phyloP scores from a whole-genome alignment of 2,797 vertebrate species.

The Sebastes hopkinsi region DNA sequence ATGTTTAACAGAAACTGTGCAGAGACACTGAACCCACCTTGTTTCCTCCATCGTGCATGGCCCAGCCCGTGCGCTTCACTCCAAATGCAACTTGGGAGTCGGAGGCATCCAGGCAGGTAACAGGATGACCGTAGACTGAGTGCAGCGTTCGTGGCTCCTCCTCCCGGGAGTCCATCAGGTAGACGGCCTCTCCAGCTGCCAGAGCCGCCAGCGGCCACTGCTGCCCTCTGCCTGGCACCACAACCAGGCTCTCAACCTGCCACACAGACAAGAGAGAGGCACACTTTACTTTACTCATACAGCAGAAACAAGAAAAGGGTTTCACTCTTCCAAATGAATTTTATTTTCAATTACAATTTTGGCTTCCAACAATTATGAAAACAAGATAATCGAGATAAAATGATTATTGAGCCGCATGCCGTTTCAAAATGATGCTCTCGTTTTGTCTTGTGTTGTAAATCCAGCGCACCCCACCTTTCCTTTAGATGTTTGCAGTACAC shows the following conservation, averaged over 20 bases:
- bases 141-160: conserved; percentile 84
- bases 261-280: neutral
- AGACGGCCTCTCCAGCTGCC: conserved; percentile 87
- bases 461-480: too few species aligned
- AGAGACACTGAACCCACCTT: conserved; percentile 83
- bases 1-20: neutral
- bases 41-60: conserved; percentile 91
- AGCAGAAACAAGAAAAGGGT: too few species aligned
- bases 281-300: neutral
- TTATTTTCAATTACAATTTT: too few species aligned
- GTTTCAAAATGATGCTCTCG: too few species aligned
- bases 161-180: conserved; percentile 83
- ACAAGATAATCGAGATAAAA: too few species aligned
- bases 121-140: conserved; percentile 90
- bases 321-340: too few species aligned
- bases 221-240: conserved; percentile 81
- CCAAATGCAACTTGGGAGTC: conserved; percentile 86
- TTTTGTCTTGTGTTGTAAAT: too few species aligned
- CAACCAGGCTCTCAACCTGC: conserved; percentile 64
- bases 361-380: too few species aligned
- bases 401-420: too few species aligned
- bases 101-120: conserved; percentile 91
- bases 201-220: conserved; percentile 79
- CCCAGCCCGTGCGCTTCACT: conserved; percentile 91
- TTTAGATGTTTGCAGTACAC: too few species aligned